Evolutionary conservation across 2,888 invertebrate species (phyloP), one percentile per base, ranked within the genome.

Genomic region (Melanotus villosus): DNA sequence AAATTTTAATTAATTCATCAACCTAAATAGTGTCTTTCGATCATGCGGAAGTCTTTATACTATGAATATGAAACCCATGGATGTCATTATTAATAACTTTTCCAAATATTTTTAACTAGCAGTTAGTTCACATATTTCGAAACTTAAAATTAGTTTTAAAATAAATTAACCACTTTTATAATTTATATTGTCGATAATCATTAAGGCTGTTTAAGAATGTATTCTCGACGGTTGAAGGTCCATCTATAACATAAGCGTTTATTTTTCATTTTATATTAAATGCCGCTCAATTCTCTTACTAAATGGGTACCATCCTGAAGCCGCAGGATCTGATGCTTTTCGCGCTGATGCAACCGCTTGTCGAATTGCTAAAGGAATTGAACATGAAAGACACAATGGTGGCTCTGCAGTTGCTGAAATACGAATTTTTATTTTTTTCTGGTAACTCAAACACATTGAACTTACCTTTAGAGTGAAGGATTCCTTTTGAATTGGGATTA

Each of bases 391-490:
- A 73, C 88, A 89, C 1, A 89, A 80, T 0, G 90, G 86, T n/a
- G 91, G 91, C 77, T 91, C 91, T 0, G 89, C 90, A n/a, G 89
- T 88, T 1, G 90, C 91, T 91, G 72, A 12, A 83, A 83, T 66
- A 43, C 38, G 6, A 10, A 14, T 14, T 4, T 14, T 32, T 32
- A 32, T 7, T 32, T 32, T 32, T 5, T 9, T 32, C 9, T 9
- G 32, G 6, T 32, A 9, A n/a, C n/a, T n/a, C n/a, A n/a, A 12
- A 65, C 41, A 12, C 41, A 18, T 12, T 41, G 6, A 26, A 30
- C n/a, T 34, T 80, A 90, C 92, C 90, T 88, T 94, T 94, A 0
- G 93, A 92, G 58, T 92, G 87, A 73, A 93, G 84, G 10, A 92
- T 89, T n/a, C 92, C 92, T 7, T 83, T 79, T 0, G 87, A 86